Conservation (phyloP, 92 coral and sea anemone genomes). For the Zoanthus gigantus region DNA sequence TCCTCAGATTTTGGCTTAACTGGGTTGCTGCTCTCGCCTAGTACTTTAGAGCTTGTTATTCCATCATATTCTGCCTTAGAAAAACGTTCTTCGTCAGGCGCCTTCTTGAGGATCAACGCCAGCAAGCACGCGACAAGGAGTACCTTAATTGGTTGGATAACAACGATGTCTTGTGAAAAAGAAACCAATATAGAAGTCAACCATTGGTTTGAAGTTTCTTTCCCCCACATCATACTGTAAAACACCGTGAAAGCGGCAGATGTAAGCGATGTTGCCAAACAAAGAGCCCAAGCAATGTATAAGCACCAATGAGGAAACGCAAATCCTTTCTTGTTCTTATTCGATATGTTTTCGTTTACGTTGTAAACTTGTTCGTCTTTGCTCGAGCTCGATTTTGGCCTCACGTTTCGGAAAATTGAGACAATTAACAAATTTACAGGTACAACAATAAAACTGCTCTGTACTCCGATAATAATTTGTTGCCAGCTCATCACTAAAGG, state of each 20-base stretch:
- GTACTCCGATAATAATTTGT: constrained; percentile 88
- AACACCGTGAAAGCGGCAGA: constrained; percentile 92
- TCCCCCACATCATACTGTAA: constrained; percentile 95
- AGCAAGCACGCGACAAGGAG: constrained; percentile 83
- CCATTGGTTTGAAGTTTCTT: constrained; percentile 93
- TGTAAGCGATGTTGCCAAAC: constrained; percentile 71
- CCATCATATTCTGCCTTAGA: constrained; percentile 40
- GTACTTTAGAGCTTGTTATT: constrained; percentile 36
- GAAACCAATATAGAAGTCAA: constrained; percentile 90
- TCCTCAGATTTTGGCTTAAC: constrained; percentile 71
- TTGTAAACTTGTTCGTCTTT: constrained; percentile 47
- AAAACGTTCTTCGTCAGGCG: constrained; percentile 81
- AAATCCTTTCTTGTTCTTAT: constrained; percentile 38
- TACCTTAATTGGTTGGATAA: constrained; percentile 94
- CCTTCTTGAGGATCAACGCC: constrained; percentile 85
- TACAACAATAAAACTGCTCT: constrained; percentile 87
- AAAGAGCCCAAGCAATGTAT: constrained; percentile 85
- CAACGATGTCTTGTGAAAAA: constrained; percentile 92
- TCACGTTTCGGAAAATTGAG: constrained; percentile 81
- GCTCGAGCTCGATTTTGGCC: constrained; percentile 52
- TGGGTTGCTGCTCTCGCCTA: constrained; percentile 61
- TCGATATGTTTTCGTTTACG: constrained; percentile 41
- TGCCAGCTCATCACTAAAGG: constrained; percentile 80
- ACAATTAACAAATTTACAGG: constrained; percentile 90
- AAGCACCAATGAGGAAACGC: constrained; percentile 76